Conservation (phyloP, 37 sponge, comb jelly and placozoan species). For the Theonella swinhoei region DNA sequence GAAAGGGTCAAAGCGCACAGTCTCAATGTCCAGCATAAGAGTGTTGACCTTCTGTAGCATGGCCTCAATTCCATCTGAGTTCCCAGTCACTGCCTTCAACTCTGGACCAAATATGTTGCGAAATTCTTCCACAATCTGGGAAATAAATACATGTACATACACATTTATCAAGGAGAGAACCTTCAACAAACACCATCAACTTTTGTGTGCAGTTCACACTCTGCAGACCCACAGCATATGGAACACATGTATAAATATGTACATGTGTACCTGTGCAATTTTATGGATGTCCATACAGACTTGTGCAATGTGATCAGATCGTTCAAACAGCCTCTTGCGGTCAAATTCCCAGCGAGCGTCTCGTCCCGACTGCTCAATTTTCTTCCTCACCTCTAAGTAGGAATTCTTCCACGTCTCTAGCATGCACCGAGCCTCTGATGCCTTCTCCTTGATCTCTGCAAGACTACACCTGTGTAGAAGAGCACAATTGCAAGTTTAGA, state of each 20-base stretch:
- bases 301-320: conserved; percentile 89
- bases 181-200: no score
- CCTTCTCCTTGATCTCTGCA: conserved; percentile 73
- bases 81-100: conserved; percentile 98
- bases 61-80: conserved; percentile 82
- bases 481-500: not conserved
- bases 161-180: no score
- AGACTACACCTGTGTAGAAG: conserved; percentile 41
- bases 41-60: conserved; percentile 83
- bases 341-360: conserved; percentile 99
- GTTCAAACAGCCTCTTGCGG: conserved; percentile 89
- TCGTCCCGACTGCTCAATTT: conserved; percentile 97
- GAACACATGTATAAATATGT: no score
- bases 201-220: no score
- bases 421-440: conserved; percentile 76
- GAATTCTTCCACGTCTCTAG: conserved; percentile 91
- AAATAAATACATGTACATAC: not conserved
- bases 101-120: conserved; percentile 99
- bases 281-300: conserved; percentile 91
- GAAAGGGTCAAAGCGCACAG: conserved; percentile 89
- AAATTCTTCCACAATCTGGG: conserved; percentile 95
- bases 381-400: conserved; percentile 96
- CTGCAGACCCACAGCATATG: no score
- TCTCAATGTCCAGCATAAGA: conserved; percentile 74
- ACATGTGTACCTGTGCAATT: conserved; percentile 79